Evolutionary conservation across 2,888 invertebrate species (phyloP).

Genomic region (Limnephilus marmoratus): DNA sequence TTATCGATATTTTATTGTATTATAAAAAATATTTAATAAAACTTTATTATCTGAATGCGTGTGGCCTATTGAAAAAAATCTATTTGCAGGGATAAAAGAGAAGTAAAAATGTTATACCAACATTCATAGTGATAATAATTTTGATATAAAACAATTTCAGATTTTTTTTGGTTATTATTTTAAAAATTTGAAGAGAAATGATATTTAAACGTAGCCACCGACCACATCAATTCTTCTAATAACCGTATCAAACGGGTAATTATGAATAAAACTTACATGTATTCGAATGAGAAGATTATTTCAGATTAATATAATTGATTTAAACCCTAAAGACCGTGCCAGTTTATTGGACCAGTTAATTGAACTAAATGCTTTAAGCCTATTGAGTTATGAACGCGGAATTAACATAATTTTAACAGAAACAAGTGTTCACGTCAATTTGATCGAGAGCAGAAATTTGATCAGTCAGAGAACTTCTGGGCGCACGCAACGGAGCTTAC

Average conservation of each 20-base stretch:
- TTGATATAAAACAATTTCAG: not conserved
- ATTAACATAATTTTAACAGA: conserved; percentile 21
- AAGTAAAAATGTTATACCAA: not conserved
- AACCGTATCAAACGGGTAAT: conserved; percentile 21
- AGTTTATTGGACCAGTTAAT: conserved; percentile 1
- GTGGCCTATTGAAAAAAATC: conserved; percentile 3
- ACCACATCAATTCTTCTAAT: not conserved
- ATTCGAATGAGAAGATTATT: conserved; percentile 10
- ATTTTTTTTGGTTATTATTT: not conserved
- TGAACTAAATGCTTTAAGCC: conserved; percentile 19
- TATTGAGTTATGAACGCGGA: conserved; percentile 18
- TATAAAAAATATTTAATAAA: conserved; percentile 12
- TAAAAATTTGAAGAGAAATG: not conserved
- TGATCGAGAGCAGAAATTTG: not conserved
- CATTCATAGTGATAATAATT: not conserved
- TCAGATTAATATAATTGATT: conserved; percentile 4
- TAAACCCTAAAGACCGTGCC: conserved; percentile 26
- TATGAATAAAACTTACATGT: conserved; percentile 16
- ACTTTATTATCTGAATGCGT: not conserved
- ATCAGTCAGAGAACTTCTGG: not conserved
- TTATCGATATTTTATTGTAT: conserved; percentile 38
- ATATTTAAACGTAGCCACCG: not conserved
- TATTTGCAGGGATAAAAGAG: not conserved
- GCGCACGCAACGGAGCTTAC: conserved; percentile 16
- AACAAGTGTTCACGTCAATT: conserved; percentile 23